Conservation (phyloP, 2,113 vertebrate genomes). For the Brachionichthys hirsutus region DNA sequence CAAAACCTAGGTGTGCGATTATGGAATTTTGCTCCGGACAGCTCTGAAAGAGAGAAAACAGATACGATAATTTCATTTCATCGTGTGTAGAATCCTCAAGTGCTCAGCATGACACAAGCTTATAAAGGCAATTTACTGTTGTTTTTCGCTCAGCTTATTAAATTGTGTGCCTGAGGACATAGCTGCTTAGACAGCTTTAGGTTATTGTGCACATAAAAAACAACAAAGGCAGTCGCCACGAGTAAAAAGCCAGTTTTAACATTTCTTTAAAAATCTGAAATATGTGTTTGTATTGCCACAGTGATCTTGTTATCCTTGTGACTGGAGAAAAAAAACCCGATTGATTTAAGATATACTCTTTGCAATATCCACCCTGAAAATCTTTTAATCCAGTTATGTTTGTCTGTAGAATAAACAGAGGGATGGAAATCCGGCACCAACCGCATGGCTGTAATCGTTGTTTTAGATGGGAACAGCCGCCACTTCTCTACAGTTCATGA, state of each 20-base stretch:
- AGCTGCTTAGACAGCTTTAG: slow-evolving; percentile 43
- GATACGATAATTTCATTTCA: slow-evolving; percentile 27
- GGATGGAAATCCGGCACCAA: slow-evolving; percentile 3
- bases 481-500: slow-evolving; percentile 14
- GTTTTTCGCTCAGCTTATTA: slow-evolving; percentile 58
- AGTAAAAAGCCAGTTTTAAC: slow-evolving; percentile 36
- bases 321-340: slow-evolving; percentile 34
- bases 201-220: slow-evolving; percentile 67
- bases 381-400: slow-evolving; percentile 21
- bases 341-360: slow-evolving; percentile 27
- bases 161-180: slow-evolving; percentile 40
- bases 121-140: slow-evolving; percentile 64
- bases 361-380: neutral
- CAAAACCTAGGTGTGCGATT: slow-evolving; percentile 25
- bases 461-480: slow-evolving; percentile 1
- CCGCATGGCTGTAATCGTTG: slow-evolving; percentile 7
- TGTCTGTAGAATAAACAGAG: slow-evolving; percentile 8
- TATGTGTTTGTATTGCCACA: slow-evolving; percentile 34
- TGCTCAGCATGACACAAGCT: slow-evolving; percentile 41
- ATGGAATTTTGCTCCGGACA: slow-evolving; percentile 39
- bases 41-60: slow-evolving; percentile 36
- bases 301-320: slow-evolving; percentile 26
- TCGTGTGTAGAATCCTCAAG: slow-evolving; percentile 42
- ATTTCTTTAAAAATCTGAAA: slow-evolving; percentile 31
- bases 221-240: slow-evolving; percentile 26